Percentiles rank a stretch among this genome's conserved stretches.
These are phyloP conservation scores for Rallus crepitans DNA, from an alignment of 2,797 vertebrate genomes.

Conservation along the genomic window DNA sequence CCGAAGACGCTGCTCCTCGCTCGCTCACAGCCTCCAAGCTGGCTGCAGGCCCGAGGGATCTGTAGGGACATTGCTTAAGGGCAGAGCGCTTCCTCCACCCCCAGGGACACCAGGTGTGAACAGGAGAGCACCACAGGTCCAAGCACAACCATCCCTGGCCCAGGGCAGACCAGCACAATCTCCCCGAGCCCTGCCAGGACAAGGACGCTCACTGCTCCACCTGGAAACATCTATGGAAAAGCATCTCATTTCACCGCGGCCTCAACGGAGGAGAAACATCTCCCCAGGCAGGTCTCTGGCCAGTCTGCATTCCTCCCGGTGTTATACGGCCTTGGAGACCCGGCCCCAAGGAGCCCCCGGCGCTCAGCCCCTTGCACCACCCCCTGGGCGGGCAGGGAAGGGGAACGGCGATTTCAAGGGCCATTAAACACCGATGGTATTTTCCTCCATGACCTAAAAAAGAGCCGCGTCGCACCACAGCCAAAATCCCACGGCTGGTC, in stretches of 20 bases:
- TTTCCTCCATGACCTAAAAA: slow-evolving; percentile 10
- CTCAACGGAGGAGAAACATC: neutral
- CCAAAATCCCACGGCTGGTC: neutral
- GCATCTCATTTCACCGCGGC: neutral
- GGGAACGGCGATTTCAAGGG: slow-evolving; percentile 48
- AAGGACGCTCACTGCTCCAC: neutral
- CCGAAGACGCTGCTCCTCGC: neutral
- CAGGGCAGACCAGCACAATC: neutral
- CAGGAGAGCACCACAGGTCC: neutral
- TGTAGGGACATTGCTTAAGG: neutral
- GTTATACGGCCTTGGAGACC: neutral
- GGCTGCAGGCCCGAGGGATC: neutral
- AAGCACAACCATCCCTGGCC: neutral
- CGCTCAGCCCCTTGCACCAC: neutral
- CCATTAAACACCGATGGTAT: slow-evolving; percentile 43
- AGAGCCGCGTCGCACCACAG: fast-evolving
- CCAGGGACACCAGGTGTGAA: neutral
- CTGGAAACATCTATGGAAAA: neutral
- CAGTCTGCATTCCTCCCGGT: neutral
- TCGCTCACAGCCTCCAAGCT: neutral
- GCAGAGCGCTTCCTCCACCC: neutral
- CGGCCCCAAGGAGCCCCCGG: neutral
- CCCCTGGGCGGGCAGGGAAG: slow-evolving; percentile 13
- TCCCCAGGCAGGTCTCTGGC: neutral
- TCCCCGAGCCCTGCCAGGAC: neutral